A percentile compares a stretch with the other conserved stretches of the same genome.
These are phyloP conservation scores for Drosophila merina DNA, from an alignment of 2,888 invertebrate genomes.

Conservation along the genomic window DNA sequence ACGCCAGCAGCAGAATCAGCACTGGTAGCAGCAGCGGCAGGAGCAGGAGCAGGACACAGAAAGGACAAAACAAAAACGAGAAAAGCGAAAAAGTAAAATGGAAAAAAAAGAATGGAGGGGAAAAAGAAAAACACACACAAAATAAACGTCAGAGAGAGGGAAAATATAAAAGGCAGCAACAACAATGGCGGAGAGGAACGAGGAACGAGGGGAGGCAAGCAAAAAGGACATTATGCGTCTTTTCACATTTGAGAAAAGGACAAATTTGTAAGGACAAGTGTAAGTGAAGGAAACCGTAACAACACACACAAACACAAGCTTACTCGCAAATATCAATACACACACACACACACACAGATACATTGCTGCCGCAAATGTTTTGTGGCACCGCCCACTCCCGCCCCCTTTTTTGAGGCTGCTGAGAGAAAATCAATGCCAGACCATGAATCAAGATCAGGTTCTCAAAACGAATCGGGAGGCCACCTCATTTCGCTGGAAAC, in stretches of 20 bases:
- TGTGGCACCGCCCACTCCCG: constrained; percentile 33
- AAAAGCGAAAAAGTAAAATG: constrained; percentile 19
- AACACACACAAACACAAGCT: constrained; percentile 39
- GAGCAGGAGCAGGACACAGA: constrained; percentile 45
- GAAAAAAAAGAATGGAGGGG: not conserved
- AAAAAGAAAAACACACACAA: constrained; percentile 39
- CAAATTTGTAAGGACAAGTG: constrained; percentile 80
- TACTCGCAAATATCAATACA: constrained; percentile 25
- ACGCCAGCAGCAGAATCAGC: constrained; percentile 53
- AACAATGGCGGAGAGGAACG: constrained; percentile 30
- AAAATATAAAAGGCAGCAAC: constrained; percentile 35
- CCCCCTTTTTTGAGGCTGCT: constrained; percentile 49
- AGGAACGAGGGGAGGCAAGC: constrained; percentile 25
- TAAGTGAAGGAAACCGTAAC: constrained; percentile 73
- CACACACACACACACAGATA: constrained; percentile 11
- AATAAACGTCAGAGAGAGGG: constrained; percentile 61
- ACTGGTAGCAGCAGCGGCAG: constrained; percentile 18
- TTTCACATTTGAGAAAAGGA: constrained; percentile 80
- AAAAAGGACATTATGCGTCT: constrained; percentile 80
- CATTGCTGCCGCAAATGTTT: constrained; percentile 36
- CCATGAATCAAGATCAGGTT: constrained; percentile 50
- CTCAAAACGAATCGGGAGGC: constrained; percentile 42
- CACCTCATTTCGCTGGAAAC: constrained; percentile 10
- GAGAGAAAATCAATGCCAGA: constrained; percentile 73
- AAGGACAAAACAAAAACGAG: constrained; percentile 45